These are phyloP conservation scores for Xenopus petersii DNA, from an alignment of 2,797 vertebrate genomes.

Conservation along the genomic window DNA sequence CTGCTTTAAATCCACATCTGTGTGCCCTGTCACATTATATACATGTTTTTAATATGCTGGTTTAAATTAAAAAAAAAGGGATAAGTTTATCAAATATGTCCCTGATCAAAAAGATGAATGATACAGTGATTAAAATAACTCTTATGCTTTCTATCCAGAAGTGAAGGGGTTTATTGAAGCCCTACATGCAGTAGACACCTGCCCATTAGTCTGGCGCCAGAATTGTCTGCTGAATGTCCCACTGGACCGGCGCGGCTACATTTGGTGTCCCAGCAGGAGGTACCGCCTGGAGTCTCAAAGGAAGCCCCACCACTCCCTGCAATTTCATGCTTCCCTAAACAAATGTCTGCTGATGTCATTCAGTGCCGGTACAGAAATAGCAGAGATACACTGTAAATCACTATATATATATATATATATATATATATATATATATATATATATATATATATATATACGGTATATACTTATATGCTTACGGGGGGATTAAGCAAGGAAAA, in stretches of 20 bases:
- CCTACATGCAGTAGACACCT: conserved; percentile 36
- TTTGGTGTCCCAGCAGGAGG: conserved; percentile 64
- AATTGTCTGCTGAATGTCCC: conserved; percentile 45
- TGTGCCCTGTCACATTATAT: too few relatives aligned
- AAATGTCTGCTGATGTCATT: conserved; percentile 62
- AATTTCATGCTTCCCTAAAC: conserved; percentile 60
- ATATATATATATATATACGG: too few relatives aligned
- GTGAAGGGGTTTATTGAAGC: conserved; percentile 2
- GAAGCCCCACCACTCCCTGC: conserved; percentile 55
- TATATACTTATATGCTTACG: too few relatives aligned
- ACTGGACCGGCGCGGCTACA: conserved; percentile 60
- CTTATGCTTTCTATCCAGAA: neutral
- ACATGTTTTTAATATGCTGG: too few relatives aligned
- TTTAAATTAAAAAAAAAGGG: too few relatives aligned
- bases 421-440: too few relatives aligned
- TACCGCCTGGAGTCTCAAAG: conserved; percentile 60
- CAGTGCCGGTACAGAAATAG: neutral
- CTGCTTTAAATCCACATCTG: too few relatives aligned
- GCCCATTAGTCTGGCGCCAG: conserved; percentile 41
- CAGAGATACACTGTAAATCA: neutral
- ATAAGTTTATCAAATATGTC: too few relatives aligned
- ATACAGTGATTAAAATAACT: too few relatives aligned
- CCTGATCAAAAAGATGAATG: too few relatives aligned
- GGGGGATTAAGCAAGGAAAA: too few relatives aligned
- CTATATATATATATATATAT: too few relatives aligned